Evolutionary conservation across 2,888 invertebrate species (phyloP), one percentile per base, ranked within the genome.

Genomic region (Stenolophus ochropezus): DNA sequence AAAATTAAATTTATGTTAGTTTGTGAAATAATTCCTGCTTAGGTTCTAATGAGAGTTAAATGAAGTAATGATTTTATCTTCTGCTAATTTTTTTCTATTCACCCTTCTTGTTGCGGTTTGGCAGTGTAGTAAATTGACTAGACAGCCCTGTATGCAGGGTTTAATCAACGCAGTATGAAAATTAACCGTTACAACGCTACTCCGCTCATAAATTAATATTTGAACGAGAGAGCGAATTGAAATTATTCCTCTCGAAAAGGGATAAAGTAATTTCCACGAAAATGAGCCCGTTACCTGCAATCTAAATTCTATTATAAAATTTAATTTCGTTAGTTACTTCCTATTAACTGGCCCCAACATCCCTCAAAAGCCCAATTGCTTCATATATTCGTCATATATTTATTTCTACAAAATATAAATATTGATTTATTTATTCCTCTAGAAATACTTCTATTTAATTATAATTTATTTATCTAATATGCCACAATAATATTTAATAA

Each of bases 141-240:
- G 51, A 53, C 25, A 51, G 23, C 53, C 74, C 76, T 53, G 27
- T n/a, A 53, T 58, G 76, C 61, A 47, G 49, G 11, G 65, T 77
- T 77, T 77, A 77, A 77, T 77, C 77, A 77, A 77, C 77, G 77
- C 77, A 77, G 21, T 77, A 77, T 65, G 77, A 77, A 77, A 77
- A 77, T 77, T 77, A 77, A 77, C 77, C 65, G 27, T 76, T 76
- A 73, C 49, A 73, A 73, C 51, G 73, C 20, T 23, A 21, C 49
- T 21, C 20, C n/a, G 6, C 51, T 65, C 77, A 47, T 77, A 61
- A 77, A 77, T 77, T 77, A 61, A 77, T 65, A 65, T 77, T 49
- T 61, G 77, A 77, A 61, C 51, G 49, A 65, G 77, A 65, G 58
- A 53, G 49, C 33, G 51, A 77, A 77, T 65, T 77, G 77, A 77